Evolutionary conservation across 2,113 vertebrate genomes (phyloP), one percentile per base, ranked within the genome.

Genomic region (Periophthalmodon schlosseri): DNA sequence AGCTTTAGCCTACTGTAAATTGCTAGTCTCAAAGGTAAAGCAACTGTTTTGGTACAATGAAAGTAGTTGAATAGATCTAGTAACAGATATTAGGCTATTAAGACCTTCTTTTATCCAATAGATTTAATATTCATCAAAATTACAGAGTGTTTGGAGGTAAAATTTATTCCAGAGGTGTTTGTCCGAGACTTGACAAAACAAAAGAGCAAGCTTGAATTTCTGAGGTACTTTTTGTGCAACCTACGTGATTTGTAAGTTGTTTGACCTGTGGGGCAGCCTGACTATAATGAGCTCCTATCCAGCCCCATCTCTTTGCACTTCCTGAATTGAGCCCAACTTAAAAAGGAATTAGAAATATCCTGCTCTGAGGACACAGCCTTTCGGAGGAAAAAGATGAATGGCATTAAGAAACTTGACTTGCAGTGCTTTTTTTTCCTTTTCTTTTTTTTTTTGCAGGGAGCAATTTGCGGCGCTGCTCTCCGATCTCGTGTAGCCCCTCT

Each of bases 311-410:
- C 78, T 73, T 72, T 83, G 75, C 78, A 84, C 87, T 86, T 89
- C 87, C 82, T 85, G 81, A 66, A 79, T 86, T 91, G 77, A 77
- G 57, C 79, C 69, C 28, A 82, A 90, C 79, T 86, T 89, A 75
- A 91, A 88, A 92, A 91, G 87, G 87, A 92, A 91, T 89, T 78
- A 79, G 79, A 89, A 78, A 90, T 84, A 80, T 84, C 83, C 85
- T 87, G 72, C 87, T 87, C 86, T 83, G 81, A 87, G 89, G 87
- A 89, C 82, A 86, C 73, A 77, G 85, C 79, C 78, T 83, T 73
- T 61, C 80, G 80, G 79, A 84, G 82, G 84, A 87, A 86, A 89
- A 86, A 89, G 87, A 90, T 87, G 87, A 92, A 91, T 86, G 81
- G 76, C 74, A 85, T 85, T 84, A 84, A 80, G 83, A 81, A 75